Evolutionary conservation across 2,888 invertebrate species (phyloP).

Genomic region (Ischnus inquisitorius): DNA sequence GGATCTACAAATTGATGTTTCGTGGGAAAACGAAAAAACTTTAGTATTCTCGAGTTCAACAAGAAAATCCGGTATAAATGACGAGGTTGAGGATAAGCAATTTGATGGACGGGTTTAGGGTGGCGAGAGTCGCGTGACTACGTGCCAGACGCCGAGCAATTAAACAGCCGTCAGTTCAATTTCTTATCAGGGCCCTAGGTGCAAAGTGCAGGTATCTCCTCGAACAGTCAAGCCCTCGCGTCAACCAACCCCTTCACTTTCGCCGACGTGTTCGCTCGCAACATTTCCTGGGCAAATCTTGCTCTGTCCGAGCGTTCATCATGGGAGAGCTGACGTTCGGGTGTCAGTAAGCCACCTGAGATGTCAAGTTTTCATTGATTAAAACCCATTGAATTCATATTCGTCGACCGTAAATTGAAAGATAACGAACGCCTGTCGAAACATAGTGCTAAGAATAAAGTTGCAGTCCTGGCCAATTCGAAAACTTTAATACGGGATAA

Average conservation of each 20-base stretch:
- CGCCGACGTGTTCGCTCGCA: constrained; percentile 18
- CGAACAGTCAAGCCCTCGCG: constrained; percentile 43
- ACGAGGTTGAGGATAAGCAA: constrained; percentile 7
- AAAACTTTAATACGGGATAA: background rate
- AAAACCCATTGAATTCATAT: constrained; percentile 7
- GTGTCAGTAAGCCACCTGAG: background rate
- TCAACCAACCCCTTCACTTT: constrained; percentile 19
- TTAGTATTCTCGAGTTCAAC: background rate
- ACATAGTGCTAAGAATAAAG: background rate
- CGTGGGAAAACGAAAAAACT: background rate
- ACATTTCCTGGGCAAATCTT: constrained; percentile 35
- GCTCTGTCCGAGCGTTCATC: constrained; percentile 3
- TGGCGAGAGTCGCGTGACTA: constrained; percentile 66
- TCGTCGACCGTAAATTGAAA: background rate
- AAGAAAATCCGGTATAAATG: background rate
- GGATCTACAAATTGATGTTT: background rate
- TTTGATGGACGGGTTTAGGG: background rate
- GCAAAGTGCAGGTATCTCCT: constrained; percentile 60
- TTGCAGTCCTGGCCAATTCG: background rate
- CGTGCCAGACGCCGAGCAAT: constrained; percentile 68
- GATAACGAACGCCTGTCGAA: background rate
- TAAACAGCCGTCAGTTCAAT: constrained; percentile 73
- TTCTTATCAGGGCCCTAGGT: constrained; percentile 70
- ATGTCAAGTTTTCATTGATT: constrained; percentile 25
- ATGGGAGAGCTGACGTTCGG: background rate